Evolutionary conservation across 2,888 invertebrate species (phyloP).

Genomic region (Mantis religiosa): DNA sequence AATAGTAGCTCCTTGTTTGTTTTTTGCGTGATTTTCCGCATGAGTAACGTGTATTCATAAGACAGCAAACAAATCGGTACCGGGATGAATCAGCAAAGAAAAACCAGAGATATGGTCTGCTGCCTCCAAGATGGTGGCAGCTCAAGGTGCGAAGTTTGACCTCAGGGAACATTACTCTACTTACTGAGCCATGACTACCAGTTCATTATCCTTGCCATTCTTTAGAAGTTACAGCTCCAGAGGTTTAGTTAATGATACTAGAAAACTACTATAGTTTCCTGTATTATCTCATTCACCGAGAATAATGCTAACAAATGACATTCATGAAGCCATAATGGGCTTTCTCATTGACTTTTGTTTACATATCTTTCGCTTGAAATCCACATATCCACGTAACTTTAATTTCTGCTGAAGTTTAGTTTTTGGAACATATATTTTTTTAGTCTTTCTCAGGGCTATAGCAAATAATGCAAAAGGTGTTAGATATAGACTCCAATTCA

Average conservation of each 20-base stretch:
- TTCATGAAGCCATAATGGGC: too few relatives aligned
- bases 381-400: too few relatives aligned
- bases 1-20: not conserved
- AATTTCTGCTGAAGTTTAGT: too few relatives aligned
- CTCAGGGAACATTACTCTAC: not conserved
- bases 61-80: not conserved
- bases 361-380: too few relatives aligned
- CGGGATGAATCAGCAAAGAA: not conserved
- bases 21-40: not conserved
- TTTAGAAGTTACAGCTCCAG: not conserved
- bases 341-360: too few relatives aligned
- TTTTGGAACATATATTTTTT: too few relatives aligned
- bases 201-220: not conserved
- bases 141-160: not conserved
- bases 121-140: not conserved
- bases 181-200: not conserved
- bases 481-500: too few relatives aligned
- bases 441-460: too few relatives aligned
- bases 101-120: not conserved
- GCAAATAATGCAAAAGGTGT: too few relatives aligned
- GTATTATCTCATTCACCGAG: too few relatives aligned
- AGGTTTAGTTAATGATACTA: not conserved
- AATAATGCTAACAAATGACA: too few relatives aligned
- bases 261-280: too few relatives aligned
- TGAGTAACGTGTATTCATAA: not conserved